These are phyloP conservation scores for Chrysina gloriosa DNA, from an alignment of 2,888 invertebrate genomes.

Conservation along the genomic window DNA sequence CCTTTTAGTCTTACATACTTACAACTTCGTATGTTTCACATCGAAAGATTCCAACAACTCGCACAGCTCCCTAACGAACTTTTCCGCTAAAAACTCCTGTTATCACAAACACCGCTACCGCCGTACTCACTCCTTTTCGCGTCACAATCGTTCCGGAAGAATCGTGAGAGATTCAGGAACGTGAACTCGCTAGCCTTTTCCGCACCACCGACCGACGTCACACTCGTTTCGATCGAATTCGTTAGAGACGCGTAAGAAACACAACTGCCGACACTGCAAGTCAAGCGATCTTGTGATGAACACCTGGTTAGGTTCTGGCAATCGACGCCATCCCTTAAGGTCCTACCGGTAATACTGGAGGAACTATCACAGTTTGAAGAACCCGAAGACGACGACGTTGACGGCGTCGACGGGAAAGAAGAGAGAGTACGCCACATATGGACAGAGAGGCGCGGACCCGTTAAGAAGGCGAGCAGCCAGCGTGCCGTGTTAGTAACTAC, in stretches of 20 bases:
- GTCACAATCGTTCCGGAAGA: slow-evolving; percentile 49
- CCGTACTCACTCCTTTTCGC: slow-evolving; percentile 36
- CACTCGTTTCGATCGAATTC: slow-evolving; percentile 33
- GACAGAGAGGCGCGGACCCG: slow-evolving; percentile 53
- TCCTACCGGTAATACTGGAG: slow-evolving; percentile 48
- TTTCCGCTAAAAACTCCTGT: slow-evolving; percentile 60
- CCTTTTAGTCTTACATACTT: slow-evolving; percentile 65
- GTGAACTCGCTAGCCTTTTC: slow-evolving; percentile 49
- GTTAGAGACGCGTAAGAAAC: slow-evolving; percentile 15
- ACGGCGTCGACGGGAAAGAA: slow-evolving; percentile 21
- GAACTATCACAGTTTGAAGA: slow-evolving; percentile 53
- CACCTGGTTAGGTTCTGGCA: slow-evolving; percentile 6
- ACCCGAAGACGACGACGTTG: slow-evolving; percentile 20
- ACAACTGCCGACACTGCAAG: slow-evolving; percentile 8
- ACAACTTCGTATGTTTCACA: slow-evolving; percentile 92
- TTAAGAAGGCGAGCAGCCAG: slow-evolving; percentile 71
- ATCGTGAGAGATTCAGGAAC: slow-evolving; percentile 50
- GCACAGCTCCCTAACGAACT: slow-evolving; percentile 71
- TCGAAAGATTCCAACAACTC: slow-evolving; percentile 78
- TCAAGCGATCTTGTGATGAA: slow-evolving; percentile 16
- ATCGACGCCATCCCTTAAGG: slow-evolving; percentile 16
- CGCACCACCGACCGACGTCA: background rate
- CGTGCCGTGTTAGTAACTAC: slow-evolving; percentile 64
- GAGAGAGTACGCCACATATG: slow-evolving; percentile 58
- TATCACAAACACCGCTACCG: slow-evolving; percentile 42